Conservation (phyloP, 1,140 invertebrate genomes). For the Camponotus vicinus region DNA sequence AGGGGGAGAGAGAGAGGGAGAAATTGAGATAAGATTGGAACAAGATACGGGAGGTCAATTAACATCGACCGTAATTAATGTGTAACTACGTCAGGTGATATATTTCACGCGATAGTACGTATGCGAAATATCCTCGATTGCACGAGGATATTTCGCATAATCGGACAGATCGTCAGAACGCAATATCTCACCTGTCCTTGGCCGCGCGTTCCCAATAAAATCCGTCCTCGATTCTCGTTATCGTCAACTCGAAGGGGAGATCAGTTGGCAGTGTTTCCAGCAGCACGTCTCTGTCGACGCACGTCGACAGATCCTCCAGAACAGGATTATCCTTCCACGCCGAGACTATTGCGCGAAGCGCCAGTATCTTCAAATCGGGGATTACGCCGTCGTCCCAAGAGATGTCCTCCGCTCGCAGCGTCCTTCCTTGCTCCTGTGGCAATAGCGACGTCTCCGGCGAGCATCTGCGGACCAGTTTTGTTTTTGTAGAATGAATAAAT, state of each 20-base stretch:
- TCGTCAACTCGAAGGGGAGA: constrained; percentile 80
- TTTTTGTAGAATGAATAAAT: too few relatives aligned
- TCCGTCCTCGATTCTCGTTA: constrained; percentile 78
- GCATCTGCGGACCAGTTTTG: constrained; percentile 72
- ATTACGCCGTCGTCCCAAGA: constrained; percentile 78
- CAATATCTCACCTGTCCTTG: constrained; percentile 73
- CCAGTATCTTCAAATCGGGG: constrained; percentile 78
- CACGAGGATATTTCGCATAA: background rate
- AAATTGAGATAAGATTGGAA: background rate
- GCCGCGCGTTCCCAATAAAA: constrained; percentile 83
- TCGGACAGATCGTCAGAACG: background rate
- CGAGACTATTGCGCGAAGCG: constrained; percentile 74
- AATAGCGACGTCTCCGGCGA: constrained; percentile 74
- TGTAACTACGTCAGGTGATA: background rate
- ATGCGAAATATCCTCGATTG: background rate
- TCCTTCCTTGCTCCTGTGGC: constrained; percentile 71
- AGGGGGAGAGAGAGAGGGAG: background rate
- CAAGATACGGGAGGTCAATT: background rate
- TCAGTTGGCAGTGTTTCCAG: constrained; percentile 82
- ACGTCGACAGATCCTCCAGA: constrained; percentile 78
- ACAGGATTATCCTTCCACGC: constrained; percentile 78
- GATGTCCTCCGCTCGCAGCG: constrained; percentile 76
- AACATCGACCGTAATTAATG: background rate
- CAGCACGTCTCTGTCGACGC: constrained; percentile 77
- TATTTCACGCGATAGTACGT: background rate